Base-by-base conservation (phyloP, 2,888 invertebrate genomes). In the Linyphia triangularis region DNA sequence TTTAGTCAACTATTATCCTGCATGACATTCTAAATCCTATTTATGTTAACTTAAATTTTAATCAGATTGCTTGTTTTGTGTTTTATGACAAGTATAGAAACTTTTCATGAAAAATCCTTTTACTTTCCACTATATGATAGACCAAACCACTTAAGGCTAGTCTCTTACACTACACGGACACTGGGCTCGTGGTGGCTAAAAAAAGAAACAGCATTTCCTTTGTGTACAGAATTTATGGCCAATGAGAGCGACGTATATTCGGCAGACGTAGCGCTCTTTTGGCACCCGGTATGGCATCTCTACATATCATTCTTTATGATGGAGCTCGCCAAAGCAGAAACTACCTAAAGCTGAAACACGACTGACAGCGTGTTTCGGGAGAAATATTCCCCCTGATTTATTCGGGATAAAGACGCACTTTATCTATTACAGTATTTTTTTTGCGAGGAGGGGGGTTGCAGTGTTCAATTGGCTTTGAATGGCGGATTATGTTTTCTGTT, bases 221-320 rank as follows among this genome's bases (percentile, higher is more conserved):
- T 70, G 63, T 40, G n/a, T n/a, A n/a, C 61, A 4, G 30, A 24
- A 77, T 77, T 77, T 77, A 77, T 63, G 77, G 9, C 26, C 77
- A n/a, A 24, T 26, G 30, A 19, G 40, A 37, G 24, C 24, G 40
- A 16, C 63, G 63, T 77, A 77, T 63, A 77, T 77, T 77, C 33
- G 67, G 33, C 67, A n/a, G 67, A 67, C 67, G 67, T 7, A 67
- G 33, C 33, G 33, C 33, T 33, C n/a, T 67, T 67, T 67, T 67
- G 67, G 67, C 67, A 67, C 67, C 67, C 33, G 30, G n/a, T 33
- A 33, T 67, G 67, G 33, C 33, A 33, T 30, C 33, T 22, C 33
- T 67, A 67, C 33, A 33, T 16, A 67, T 67, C 67, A 67, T 67
- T 67, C 33, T 67, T 67, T 67, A 67, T 33, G 67, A 67, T 24